Percentiles rank a stretch among this genome's conserved stretches.
Evolutionary conservation across 2,888 invertebrate genomes (phyloP).

Genomic region (Caenorhabditis imperialis): DNA sequence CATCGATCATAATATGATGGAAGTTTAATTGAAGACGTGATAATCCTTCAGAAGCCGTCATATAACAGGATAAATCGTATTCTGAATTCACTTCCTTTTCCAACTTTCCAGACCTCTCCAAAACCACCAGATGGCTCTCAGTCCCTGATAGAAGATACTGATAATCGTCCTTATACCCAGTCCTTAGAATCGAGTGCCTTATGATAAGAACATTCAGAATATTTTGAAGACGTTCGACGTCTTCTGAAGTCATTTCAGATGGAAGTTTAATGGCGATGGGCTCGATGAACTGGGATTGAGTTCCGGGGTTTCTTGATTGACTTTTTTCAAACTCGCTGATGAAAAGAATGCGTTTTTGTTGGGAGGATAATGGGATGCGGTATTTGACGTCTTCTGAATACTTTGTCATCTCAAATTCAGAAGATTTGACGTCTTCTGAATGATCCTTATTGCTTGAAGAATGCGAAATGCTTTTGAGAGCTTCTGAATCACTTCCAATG

Average conservation of each 20-base stretch:
- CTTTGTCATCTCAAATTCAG: not conserved
- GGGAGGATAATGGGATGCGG: conserved; percentile 36
- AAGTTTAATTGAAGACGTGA: conserved; percentile 25
- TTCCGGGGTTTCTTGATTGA: too few relatives aligned
- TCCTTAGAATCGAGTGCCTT: conserved; percentile 28
- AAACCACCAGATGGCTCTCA: too few relatives aligned
- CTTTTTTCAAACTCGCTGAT: conserved; percentile 11
- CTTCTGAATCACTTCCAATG: not conserved
- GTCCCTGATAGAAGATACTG: conserved; percentile 41
- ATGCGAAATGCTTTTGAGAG: not conserved
- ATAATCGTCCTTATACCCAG: conserved; percentile 13
- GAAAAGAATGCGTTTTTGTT: conserved; percentile 49
- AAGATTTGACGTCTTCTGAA: too few relatives aligned
- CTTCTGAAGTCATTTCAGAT: not conserved
- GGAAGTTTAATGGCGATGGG: too few relatives aligned
- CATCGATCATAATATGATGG: conserved; percentile 64
- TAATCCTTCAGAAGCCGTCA: too few relatives aligned
- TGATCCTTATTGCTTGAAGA: not conserved
- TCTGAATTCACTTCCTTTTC: too few relatives aligned
- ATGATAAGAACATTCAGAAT: conserved; percentile 25
- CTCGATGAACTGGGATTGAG: too few relatives aligned
- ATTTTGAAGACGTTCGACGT: not conserved
- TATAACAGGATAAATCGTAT: too few relatives aligned
- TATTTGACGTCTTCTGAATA: too few relatives aligned
- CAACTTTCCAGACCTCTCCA: too few relatives aligned